Base-by-base conservation (phyloP, 1,140 invertebrate genomes). In the Temnothorax curvispinosus region DNA sequence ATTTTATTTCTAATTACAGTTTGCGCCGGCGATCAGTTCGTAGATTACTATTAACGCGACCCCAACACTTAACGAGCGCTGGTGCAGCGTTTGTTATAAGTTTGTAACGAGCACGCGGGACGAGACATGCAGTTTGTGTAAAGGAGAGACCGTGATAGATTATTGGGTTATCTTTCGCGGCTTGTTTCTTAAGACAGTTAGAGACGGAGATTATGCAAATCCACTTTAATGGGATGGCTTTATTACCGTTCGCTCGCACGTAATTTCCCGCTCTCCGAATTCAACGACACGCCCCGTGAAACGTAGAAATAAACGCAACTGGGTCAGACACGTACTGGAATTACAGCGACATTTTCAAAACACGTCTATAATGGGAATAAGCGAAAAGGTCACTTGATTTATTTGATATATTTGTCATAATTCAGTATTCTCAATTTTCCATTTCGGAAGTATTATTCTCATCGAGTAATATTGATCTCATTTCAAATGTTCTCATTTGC, bases 171-270 rank as follows among this genome's bases (percentile, higher is more conserved):
- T 64, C 80, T 84, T 74, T 85, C 50, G 80, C 81, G 80, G 85
- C 85, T 64, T 81, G 89, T 89, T 90, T 90, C 89, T 90, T 84
- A 86, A 50, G 50, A 85, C 85, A 75, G 85, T 89, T 89, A 84
- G 76, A 50, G 76, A 50, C 44, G 47, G 41, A 80, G 85, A 90
- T 90, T 90, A 90, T 90, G 87, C 80, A 89, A 89, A 90, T 89
- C 52, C 56, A 71, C 56, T 88, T 72, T 87, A 86, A 77, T 76
- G 71, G 62, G 74, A 74, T 44, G 54, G 72, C 65, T 76, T 85
- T 85, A 74, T 78, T 86, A 81, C 67, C 54, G 76, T 88, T 74
- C 74, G 72, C 47, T 64, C 52, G 65, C 32, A 64, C 69, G 47
- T 72, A 64, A 85, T 85, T 87, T 35, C 56, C 21, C 50, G 54